Percentiles rank a stretch among this genome's conserved stretches.
Evolutionary conservation across 1,140 invertebrate genomes (phyloP).

Genomic region (Zaprionus gabonicus): DNA sequence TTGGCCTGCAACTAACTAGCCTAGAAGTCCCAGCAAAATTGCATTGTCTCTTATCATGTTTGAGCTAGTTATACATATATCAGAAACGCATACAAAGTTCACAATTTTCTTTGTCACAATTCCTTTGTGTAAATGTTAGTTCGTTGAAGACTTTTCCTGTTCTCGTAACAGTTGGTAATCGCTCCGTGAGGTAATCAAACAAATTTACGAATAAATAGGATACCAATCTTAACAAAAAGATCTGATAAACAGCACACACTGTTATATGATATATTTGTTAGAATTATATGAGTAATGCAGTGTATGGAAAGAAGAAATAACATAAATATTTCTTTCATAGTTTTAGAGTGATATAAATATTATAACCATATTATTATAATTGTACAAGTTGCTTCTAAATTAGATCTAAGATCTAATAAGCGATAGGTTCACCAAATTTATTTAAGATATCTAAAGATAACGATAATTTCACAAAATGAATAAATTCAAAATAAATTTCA

Average conservation of each 20-base stretch:
- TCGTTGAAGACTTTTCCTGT: not conserved
- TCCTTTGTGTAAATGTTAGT: constrained; percentile 23
- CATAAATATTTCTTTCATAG: no score
- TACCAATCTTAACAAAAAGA: not conserved
- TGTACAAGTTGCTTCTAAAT: no score
- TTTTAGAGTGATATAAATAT: no score
- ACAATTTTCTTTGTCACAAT: constrained; percentile 12
- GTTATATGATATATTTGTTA: constrained; percentile 5
- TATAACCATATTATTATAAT: not conserved
- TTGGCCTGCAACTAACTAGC: constrained; percentile 6
- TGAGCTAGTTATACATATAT: constrained; percentile 42
- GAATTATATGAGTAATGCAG: not conserved
- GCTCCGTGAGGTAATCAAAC: not conserved
- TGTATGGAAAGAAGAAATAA: no score
- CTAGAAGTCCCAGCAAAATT: not conserved
- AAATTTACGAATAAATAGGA: not conserved
- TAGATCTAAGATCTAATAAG: no score
- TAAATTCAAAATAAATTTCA: no score
- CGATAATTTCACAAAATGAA: no score
- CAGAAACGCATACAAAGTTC: constrained; percentile 27
- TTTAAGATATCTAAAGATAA: no score
- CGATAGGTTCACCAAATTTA: no score
- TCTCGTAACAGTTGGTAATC: not conserved
- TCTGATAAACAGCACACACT: not conserved
- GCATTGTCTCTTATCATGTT: constrained; percentile 4